These are phyloP conservation scores for Amphipoea lucens DNA, from an alignment of 2,888 invertebrate species.

Conservation along the genomic window DNA sequence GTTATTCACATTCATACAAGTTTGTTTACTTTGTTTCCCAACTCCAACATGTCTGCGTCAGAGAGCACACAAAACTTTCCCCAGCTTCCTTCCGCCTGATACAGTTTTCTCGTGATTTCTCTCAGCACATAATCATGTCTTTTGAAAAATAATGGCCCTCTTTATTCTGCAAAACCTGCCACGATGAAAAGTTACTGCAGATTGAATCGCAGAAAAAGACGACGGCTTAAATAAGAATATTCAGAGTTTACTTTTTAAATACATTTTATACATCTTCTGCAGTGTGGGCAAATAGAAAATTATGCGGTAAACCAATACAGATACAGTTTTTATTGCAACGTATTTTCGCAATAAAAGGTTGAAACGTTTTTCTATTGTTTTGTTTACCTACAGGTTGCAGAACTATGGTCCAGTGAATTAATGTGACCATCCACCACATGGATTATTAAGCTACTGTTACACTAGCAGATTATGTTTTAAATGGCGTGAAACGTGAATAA, in stretches of 20 bases:
- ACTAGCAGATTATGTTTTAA: neutral
- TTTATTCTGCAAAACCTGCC: constrained; percentile 71
- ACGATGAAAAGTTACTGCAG: constrained; percentile 82
- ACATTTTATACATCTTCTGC: constrained; percentile 42
- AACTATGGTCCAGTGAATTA: neutral
- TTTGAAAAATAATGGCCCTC: constrained; percentile 72
- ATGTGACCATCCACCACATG: neutral
- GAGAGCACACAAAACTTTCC: constrained; percentile 49
- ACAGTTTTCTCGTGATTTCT: constrained; percentile 60
- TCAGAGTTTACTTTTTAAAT: constrained; percentile 54
- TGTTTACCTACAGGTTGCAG: neutral
- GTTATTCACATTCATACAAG: constrained; percentile 37
- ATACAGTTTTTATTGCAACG: neutral
- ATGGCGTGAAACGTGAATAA: no score
- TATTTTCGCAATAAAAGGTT: neutral
- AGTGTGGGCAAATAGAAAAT: constrained; percentile 49
- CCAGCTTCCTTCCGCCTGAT: constrained; percentile 46
- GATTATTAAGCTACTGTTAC: neutral
- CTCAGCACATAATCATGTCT: constrained; percentile 68
- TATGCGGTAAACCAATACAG: constrained; percentile 27
- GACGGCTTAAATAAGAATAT: constrained; percentile 66
- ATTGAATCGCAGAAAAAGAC: constrained; percentile 77
- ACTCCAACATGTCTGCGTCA: constrained; percentile 50
- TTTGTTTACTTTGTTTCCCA: constrained; percentile 42
- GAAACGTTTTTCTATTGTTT: neutral